Evolutionary conservation across 1,140 invertebrate species (phyloP).

Genomic region (Temnothorax nylanderi): DNA sequence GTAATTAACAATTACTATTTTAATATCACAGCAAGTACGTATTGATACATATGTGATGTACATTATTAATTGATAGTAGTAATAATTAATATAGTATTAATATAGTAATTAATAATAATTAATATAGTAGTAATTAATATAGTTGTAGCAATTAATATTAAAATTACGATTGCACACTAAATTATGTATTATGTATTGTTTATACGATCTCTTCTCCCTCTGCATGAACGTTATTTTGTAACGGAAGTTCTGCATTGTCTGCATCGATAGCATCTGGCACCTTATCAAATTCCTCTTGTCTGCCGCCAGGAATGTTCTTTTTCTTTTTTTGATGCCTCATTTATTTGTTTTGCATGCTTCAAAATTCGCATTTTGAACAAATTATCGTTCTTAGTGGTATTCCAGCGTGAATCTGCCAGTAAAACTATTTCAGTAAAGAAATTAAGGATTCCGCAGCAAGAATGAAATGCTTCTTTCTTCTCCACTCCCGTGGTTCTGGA

Average conservation of each 20-base stretch:
- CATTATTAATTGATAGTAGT: neutral
- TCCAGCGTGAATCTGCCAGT: conserved; percentile 5
- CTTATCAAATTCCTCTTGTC: neutral
- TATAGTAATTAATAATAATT: too few relatives aligned
- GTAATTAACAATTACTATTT: neutral
- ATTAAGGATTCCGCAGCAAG: conserved; percentile 8
- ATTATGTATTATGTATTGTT: neutral
- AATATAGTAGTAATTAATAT: too few relatives aligned
- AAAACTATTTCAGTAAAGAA: conserved; percentile 4
- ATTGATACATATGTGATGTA: neutral
- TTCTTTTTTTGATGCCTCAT: neutral
- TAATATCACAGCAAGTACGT: neutral
- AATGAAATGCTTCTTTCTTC: conserved; percentile 15
- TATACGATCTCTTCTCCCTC: neutral
- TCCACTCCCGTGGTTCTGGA: neutral
- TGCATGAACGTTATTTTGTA: neutral
- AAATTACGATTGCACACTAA: neutral
- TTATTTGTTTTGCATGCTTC: conserved; percentile 14
- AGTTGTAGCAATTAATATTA: neutral
- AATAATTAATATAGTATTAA: too few relatives aligned
- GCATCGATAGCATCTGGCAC: neutral
- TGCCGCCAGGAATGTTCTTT: neutral
- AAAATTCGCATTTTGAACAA: conserved; percentile 10
- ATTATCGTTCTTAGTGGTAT: neutral
- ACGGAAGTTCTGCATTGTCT: neutral